Conservation (phyloP, 2,888 invertebrate genomes). For the Sminthurinus aureus region DNA sequence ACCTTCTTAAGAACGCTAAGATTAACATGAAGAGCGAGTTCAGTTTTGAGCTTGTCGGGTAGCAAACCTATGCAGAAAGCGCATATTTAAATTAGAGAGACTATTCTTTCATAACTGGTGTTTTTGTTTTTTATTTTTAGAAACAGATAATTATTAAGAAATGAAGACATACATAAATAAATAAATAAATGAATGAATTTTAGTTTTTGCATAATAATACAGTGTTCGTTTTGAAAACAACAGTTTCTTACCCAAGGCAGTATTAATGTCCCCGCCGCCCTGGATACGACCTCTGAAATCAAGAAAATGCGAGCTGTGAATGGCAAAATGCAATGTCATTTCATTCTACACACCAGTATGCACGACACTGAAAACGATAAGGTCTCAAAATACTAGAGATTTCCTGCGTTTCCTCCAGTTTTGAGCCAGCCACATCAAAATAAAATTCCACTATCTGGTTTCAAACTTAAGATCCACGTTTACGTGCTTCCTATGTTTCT, state of each 20-base stretch:
- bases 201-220: no score
- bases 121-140: no score
- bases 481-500: not conserved
- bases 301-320: conserved; percentile 40
- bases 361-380: conserved; percentile 38
- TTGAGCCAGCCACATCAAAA: conserved; percentile 12
- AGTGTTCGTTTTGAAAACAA: no score
- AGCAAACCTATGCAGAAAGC: conserved; percentile 90
- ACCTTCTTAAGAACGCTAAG: conserved; percentile 94
- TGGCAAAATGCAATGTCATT: conserved; percentile 27
- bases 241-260: conserved; percentile 71
- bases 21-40: conserved; percentile 94
- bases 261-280: conserved; percentile 95
- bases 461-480: not conserved
- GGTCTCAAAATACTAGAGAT: conserved; percentile 31
- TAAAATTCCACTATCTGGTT: not conserved
- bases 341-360: not conserved
- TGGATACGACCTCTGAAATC: conserved; percentile 83
- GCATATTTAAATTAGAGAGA: no score
- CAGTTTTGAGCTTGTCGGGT: conserved; percentile 96
- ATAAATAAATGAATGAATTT: no score
- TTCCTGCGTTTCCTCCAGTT: conserved; percentile 35
- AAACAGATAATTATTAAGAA: no score
- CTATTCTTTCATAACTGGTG: no score
- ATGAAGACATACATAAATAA: no score